Evolutionary conservation across 2,888 invertebrate species (phyloP).

Genomic region (Stictocephala bisonia): DNA sequence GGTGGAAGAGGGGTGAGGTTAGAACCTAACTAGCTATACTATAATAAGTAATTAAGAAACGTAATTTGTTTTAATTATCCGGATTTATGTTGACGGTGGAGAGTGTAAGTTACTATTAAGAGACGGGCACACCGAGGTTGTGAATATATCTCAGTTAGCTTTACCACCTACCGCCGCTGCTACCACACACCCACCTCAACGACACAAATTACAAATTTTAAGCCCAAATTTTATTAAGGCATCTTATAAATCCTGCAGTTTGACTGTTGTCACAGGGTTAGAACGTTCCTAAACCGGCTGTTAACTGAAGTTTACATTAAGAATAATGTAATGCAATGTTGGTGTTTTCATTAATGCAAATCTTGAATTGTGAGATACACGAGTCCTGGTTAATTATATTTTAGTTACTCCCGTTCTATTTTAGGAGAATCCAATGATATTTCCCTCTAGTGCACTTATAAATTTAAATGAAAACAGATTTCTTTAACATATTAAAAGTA

Average conservation of each 20-base stretch:
- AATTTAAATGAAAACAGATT: too few species aligned
- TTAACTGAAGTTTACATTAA: slow-evolving; percentile 28
- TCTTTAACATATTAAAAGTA: too few species aligned
- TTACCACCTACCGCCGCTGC: slow-evolving; percentile 15
- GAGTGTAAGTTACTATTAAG: slow-evolving; percentile 51
- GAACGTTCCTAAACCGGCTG: too few species aligned
- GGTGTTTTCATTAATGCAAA: not conserved
- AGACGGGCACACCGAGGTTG: not conserved
- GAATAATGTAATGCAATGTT: slow-evolving; percentile 7
- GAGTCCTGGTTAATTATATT: too few species aligned
- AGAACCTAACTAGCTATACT: slow-evolving; percentile 51
- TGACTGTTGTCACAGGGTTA: slow-evolving; percentile 32
- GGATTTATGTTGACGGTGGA: slow-evolving; percentile 54
- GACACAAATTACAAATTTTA: slow-evolving; percentile 45
- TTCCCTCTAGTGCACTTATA: too few species aligned
- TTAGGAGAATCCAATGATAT: too few species aligned
- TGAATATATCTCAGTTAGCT: slow-evolving; percentile 43
- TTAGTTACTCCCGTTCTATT: too few species aligned
- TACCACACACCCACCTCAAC: slow-evolving; percentile 35
- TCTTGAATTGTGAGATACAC: too few species aligned
- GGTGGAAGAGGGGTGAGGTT: too few species aligned
- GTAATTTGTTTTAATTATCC: slow-evolving; percentile 60
- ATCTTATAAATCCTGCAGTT: slow-evolving; percentile 36
- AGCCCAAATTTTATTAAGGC: slow-evolving; percentile 41
- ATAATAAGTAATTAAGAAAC: slow-evolving; percentile 61